Evolutionary conservation across 1,140 invertebrate genomes (phyloP), one percentile per base, ranked within the genome.

Genomic region (Muscidifurax raptorellus): DNA sequence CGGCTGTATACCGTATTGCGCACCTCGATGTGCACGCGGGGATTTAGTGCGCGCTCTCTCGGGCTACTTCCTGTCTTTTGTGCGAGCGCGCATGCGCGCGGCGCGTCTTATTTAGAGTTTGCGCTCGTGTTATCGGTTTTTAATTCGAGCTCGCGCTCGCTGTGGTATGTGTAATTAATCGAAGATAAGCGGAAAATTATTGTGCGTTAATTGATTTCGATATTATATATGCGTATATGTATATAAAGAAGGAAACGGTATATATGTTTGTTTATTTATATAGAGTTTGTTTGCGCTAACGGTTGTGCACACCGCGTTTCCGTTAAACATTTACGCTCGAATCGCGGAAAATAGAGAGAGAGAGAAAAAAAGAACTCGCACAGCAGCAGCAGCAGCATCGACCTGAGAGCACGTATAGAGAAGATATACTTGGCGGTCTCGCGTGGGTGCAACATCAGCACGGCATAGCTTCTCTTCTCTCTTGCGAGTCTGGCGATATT

Each of bases 401-500:
- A 36, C n/a, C 22, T 59, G 52, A 2, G 52, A 59, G 52, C 2
- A n/a, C n/a, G n/a, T n/a, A n/a, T n/a, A n/a, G 72, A 64, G 32
- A n/a, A 77, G 78, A 83, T 86, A 80, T 83, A 83, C 82, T 83
- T 84, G 82, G 80, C 88, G 83, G 75, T 83, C 67, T 84, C 88
- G 91, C 91, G 91, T 93, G 91, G 92, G 91, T 86, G 90, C 72
- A 22, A 36, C 32, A 7, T 85, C 85, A 85, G 83, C 89, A 71
- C 80, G 9, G n/a, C 1, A 1, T 25, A n/a, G 12, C 66, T 18
- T 75, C 72, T 44, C 32, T 79, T 22, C 9, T 15, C 86, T 86
- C 85, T n/a, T n/a, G n/a, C n/a, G 83, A 89, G 84, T 86, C 90
- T 93, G 92, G 92, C 91, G 86, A 78, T 87, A 88, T 89, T 92